phyloP scores from a whole-genome alignment of 2,888 invertebrate species.

The Drosophila robusta region DNA sequence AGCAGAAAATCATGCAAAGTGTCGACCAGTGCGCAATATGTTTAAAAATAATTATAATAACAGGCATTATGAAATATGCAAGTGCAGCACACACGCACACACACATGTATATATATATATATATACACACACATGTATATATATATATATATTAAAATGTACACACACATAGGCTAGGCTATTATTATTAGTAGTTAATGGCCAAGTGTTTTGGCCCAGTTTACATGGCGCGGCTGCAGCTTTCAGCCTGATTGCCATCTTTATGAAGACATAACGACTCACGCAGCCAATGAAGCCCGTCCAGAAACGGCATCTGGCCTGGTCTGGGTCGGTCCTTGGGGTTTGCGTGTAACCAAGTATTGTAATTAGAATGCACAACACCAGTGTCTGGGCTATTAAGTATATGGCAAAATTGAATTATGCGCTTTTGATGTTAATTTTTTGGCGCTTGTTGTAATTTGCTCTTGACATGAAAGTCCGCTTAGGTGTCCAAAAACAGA shows the following conservation, averaged over 20 bases:
- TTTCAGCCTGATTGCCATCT: constrained; percentile 69
- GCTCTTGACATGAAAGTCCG: constrained; percentile 48
- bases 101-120: not conserved
- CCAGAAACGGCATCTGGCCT: constrained; percentile 30
- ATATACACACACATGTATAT: not conserved
- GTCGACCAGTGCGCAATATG: constrained; percentile 63
- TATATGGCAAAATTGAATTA: constrained; percentile 52
- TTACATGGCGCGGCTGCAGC: constrained; percentile 58
- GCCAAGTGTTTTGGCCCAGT: constrained; percentile 69
- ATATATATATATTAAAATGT: not conserved
- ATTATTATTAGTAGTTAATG: constrained; percentile 68
- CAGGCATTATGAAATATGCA: constrained; percentile 63
- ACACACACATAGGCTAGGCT: constrained; percentile 19
- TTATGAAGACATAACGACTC: constrained; percentile 80
- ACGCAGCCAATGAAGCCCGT: constrained; percentile 47
- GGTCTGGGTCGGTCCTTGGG: constrained; percentile 1
- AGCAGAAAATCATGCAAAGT: constrained; percentile 78
- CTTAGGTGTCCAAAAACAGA: constrained; percentile 6
- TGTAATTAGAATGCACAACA: constrained; percentile 71
- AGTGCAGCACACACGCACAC: constrained; percentile 19
- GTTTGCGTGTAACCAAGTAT: constrained; percentile 53
- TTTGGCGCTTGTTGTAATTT: constrained; percentile 55
- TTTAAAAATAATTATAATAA: constrained; percentile 79
- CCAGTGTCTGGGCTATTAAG: constrained; percentile 45
- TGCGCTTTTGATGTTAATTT: constrained; percentile 65